phyloP scores from a whole-genome alignment of 2,113 vertebrate genomes.

The Aleadryas rufinucha region DNA sequence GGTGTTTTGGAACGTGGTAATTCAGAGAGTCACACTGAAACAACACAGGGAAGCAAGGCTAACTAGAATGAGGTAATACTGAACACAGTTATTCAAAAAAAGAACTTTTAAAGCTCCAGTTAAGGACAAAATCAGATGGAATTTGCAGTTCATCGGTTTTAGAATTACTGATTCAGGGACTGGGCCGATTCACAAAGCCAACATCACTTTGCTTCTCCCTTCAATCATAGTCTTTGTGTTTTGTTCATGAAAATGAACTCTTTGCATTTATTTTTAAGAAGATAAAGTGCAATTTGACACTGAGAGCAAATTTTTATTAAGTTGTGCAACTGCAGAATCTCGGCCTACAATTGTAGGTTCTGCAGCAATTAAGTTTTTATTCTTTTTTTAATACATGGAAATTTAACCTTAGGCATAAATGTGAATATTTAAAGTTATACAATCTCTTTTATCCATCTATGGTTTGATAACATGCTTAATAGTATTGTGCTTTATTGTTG shows the following conservation, averaged over 20 bases:
- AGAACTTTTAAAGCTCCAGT: not conserved
- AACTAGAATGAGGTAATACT: not conserved
- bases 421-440: not conserved
- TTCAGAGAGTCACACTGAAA: not conserved
- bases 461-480: not conserved
- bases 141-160: not conserved
- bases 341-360: not conserved
- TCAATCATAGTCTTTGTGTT: not conserved
- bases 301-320: not conserved
- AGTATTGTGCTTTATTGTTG: not conserved
- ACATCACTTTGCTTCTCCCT: not conserved
- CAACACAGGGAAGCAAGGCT: not conserved
- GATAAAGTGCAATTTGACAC: not conserved
- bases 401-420: not conserved
- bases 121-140: not conserved
- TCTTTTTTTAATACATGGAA: not conserved
- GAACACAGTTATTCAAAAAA: not conserved
- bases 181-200: not conserved
- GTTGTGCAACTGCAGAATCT: not conserved
- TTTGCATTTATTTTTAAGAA: not conserved
- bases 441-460: not conserved
- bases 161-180: not conserved
- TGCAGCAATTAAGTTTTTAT: not conserved
- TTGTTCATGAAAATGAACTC: not conserved
- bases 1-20: not conserved